A percentile compares a stretch with the other conserved stretches of the same genome.
phyloP scores from a whole-genome alignment of 2,797 vertebrate species.

The Poecilia gillii region DNA sequence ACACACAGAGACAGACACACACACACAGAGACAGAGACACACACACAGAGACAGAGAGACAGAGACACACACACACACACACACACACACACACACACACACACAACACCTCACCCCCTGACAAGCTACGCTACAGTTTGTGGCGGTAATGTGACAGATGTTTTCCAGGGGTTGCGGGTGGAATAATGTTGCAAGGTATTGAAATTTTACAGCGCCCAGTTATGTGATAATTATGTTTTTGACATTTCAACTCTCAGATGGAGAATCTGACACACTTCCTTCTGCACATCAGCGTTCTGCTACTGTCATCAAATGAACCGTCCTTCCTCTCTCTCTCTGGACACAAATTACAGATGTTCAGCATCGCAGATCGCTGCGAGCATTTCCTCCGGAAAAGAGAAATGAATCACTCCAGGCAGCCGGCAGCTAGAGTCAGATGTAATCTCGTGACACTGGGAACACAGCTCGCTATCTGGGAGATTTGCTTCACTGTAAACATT shows the following conservation, averaged over 20 bases:
- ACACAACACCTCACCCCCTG: neutral
- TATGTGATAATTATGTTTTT: neutral
- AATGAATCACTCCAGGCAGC: conserved; percentile 48
- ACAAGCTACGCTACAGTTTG: neutral
- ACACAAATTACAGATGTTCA: conserved; percentile 13
- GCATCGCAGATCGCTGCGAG: neutral
- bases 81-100: too few relatives aligned
- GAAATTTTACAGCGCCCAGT: neutral
- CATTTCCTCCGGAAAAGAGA: neutral
- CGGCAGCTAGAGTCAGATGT: conserved; percentile 27
- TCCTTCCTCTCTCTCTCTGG: neutral
- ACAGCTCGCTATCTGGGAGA: conserved; percentile 33
- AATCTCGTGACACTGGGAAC: conserved; percentile 51
- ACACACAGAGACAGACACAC: too few relatives aligned
- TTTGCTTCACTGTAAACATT: conserved; percentile 64
- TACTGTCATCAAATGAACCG: conserved; percentile 3
- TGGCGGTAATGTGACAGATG: neutral
- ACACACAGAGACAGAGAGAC: too few relatives aligned
- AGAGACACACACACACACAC: too few relatives aligned
- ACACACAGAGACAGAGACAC: too few relatives aligned
- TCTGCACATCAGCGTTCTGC: neutral
- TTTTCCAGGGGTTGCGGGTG: neutral
- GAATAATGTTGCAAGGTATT: neutral
- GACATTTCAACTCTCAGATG: neutral
- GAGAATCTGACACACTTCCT: neutral